These are phyloP conservation scores for Leptocoma aspasia DNA, from an alignment of 2,113 vertebrate species.

Conservation along the genomic window DNA sequence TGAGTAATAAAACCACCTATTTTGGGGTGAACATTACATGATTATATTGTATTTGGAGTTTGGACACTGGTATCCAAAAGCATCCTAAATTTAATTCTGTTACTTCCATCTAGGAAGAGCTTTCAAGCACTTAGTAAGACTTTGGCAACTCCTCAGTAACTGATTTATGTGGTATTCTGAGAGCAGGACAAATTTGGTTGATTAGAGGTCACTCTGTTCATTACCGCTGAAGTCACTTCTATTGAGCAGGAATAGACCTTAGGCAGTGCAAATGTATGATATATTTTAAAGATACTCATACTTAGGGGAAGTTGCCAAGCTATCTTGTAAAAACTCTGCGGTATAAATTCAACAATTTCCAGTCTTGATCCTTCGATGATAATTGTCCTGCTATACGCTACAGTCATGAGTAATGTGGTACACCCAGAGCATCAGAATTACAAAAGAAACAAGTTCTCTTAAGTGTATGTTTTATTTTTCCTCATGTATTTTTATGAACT, in stretches of 20 bases:
- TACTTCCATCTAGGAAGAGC: neutral
- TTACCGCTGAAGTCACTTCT: neutral
- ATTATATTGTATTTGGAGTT: neutral
- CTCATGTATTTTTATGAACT: neutral
- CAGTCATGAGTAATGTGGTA: neutral
- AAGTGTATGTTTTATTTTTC: neutral
- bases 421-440: neutral
- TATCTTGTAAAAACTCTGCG: neutral
- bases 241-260: neutral
- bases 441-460: neutral
- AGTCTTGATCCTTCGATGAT: neutral
- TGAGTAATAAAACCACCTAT: neutral
- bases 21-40: neutral
- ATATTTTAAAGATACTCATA: neutral
- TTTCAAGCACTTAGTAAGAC: slow-evolving; percentile 3
- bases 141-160: neutral
- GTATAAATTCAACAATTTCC: neutral
- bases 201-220: slow-evolving; percentile 26
- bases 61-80: neutral
- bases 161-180: neutral
- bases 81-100: neutral
- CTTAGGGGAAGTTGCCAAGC: neutral
- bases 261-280: neutral
- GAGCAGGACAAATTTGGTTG: neutral
- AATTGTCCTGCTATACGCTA: neutral